Conservation (phyloP, 2,888 invertebrate genomes). For the Lymantria dispar region DNA sequence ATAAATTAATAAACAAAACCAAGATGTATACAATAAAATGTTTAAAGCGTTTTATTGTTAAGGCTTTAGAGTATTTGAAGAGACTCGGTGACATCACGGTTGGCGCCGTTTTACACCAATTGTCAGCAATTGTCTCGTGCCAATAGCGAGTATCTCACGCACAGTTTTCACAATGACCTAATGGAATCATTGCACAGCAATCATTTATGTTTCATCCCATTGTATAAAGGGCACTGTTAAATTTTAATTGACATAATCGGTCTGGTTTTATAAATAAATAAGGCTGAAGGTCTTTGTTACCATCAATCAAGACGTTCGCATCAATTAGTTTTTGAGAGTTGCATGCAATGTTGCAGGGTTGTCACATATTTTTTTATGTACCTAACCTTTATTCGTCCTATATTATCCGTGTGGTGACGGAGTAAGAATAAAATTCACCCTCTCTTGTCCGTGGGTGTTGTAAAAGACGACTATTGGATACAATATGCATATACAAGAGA, state of each 20-base stretch:
- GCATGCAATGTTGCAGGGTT: constrained; percentile 53
- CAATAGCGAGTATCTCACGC: constrained; percentile 38
- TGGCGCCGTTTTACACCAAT: constrained; percentile 75
- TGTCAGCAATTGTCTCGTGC: constrained; percentile 72
- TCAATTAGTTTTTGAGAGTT: constrained; percentile 65
- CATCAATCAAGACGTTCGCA: constrained; percentile 66
- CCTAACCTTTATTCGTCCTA: no score
- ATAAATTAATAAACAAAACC: constrained; percentile 6
- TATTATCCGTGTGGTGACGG: no score
- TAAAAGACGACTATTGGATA: no score
- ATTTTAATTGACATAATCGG: constrained; percentile 40
- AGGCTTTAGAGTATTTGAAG: constrained; percentile 22
- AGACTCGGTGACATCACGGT: constrained; percentile 66
- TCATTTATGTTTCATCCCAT: constrained; percentile 55
- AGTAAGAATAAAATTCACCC: no score
- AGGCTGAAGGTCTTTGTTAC: constrained; percentile 62
- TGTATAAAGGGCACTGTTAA: constrained; percentile 52
- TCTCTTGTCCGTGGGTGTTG: no score
- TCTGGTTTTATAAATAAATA: constrained; percentile 36
- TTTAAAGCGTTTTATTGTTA: constrained; percentile 2
- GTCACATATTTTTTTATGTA: constrained; percentile 34
- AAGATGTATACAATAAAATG: constrained; percentile 12
- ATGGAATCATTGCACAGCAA: constrained; percentile 66
- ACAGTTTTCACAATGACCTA: constrained; percentile 51
- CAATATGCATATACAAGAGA: no score